These are phyloP conservation scores for Montipora capitata DNA, from an alignment of 92 coral and sea anemone genomes.

Conservation along the genomic window DNA sequence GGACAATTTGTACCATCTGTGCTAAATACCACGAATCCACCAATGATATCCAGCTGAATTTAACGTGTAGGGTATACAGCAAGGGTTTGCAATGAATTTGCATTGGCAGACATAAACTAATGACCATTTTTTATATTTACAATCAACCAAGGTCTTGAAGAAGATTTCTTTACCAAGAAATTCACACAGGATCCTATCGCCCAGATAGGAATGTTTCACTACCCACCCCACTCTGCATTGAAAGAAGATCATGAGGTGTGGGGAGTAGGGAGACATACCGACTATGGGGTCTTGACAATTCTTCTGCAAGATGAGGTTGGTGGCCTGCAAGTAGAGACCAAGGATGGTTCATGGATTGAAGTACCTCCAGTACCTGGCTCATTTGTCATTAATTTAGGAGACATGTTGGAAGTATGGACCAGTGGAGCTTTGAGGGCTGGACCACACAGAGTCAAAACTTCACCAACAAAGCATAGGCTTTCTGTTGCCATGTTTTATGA, in stretches of 20 bases:
- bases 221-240: constrained; percentile 68
- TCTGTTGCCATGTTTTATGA: constrained; percentile 87
- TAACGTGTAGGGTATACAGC: too few relatives aligned
- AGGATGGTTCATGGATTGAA: constrained; percentile 80
- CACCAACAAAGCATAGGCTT: constrained; percentile 64
- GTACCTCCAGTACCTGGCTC: constrained; percentile 85
- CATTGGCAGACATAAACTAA: too few relatives aligned
- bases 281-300: constrained; percentile 82
- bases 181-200: constrained; percentile 73
- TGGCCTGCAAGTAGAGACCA: constrained; percentile 77
- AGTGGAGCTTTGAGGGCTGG: constrained; percentile 82
- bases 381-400: constrained; percentile 84
- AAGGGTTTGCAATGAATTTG: too few relatives aligned
- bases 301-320: constrained; percentile 90
- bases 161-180: constrained; percentile 68
- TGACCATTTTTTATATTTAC: neutral
- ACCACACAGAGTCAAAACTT: constrained; percentile 77
- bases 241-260: constrained; percentile 45
- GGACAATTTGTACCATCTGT: too few relatives aligned
- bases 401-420: constrained; percentile 88
- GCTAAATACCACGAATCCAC: too few relatives aligned
- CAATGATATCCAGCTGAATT: too few relatives aligned
- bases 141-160: constrained; percentile 58
- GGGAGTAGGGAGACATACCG: constrained; percentile 88
- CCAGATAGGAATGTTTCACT: constrained; percentile 82